A percentile compares a stretch with the other conserved stretches of the same genome.
phyloP scores from a whole-genome alignment of 2,888 invertebrate species.

The Meghimatium bilineatum region DNA sequence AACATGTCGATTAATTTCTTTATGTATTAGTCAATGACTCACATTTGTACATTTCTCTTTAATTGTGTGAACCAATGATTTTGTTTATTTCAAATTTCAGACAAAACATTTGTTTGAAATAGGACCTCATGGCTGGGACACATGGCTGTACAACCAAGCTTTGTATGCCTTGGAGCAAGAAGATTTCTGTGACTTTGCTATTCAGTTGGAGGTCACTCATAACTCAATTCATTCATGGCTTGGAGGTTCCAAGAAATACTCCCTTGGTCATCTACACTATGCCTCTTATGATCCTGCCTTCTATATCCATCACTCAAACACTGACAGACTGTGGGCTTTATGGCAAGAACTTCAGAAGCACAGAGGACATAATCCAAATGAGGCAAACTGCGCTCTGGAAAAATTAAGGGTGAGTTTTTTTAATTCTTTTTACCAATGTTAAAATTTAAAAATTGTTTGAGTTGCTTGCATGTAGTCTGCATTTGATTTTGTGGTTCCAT shows the following conservation, averaged over 20 bases:
- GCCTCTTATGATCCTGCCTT: slow-evolving; percentile 57
- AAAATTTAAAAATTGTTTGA: not conserved
- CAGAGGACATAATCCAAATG: slow-evolving; percentile 53
- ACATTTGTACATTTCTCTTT: too few species aligned
- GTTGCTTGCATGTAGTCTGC: too few species aligned
- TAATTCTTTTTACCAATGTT: not conserved
- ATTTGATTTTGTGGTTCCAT: too few species aligned
- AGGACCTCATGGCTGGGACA: slow-evolving; percentile 51
- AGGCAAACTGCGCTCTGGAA: slow-evolving; percentile 56
- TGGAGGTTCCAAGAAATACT: slow-evolving; percentile 52
- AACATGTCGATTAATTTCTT: too few species aligned
- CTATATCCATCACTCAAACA: slow-evolving; percentile 56
- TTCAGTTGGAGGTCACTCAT: slow-evolving; percentile 57
- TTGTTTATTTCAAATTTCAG: slow-evolving; percentile 18
- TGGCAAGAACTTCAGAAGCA: slow-evolving; percentile 57
- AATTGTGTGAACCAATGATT: too few species aligned
- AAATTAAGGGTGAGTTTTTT: slow-evolving; percentile 45
- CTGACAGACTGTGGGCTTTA: slow-evolving; percentile 56
- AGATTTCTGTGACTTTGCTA: slow-evolving; percentile 57
- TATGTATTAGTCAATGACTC: too few species aligned
- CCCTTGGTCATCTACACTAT: slow-evolving; percentile 55
- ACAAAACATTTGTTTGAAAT: slow-evolving; percentile 10
- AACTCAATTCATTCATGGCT: slow-evolving; percentile 54
- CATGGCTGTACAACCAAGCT: slow-evolving; percentile 55
- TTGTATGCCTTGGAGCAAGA: slow-evolving; percentile 56